Percentiles rank a stretch among this genome's conserved stretches.
These are phyloP conservation scores for Drosophila littoralis DNA, from an alignment of 1,140 invertebrate species.

Conservation along the genomic window DNA sequence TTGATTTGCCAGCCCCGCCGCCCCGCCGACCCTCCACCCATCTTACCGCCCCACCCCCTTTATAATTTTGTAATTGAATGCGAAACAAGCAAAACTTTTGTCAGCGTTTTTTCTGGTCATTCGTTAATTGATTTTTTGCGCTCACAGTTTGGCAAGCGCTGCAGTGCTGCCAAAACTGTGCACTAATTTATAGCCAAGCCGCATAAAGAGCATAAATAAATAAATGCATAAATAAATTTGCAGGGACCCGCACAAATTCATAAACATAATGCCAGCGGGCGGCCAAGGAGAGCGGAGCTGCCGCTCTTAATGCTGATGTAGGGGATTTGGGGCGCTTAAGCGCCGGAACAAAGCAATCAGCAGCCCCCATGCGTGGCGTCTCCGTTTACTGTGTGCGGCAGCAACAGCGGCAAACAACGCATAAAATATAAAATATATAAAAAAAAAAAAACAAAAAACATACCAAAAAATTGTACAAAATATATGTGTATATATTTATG, in stretches of 20 bases:
- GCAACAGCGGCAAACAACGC: conserved; percentile 22
- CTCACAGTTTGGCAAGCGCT: conserved; percentile 17
- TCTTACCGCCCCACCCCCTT: background rate
- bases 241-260: conserved; percentile 21
- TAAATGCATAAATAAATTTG: conserved; percentile 42
- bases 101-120: conserved; percentile 28
- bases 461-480: conserved; percentile 30
- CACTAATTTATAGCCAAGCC: conserved; percentile 33
- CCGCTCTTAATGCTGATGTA: conserved; percentile 19
- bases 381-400: conserved; percentile 5
- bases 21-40: background rate
- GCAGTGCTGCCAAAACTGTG: conserved; percentile 39
- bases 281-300: background rate
- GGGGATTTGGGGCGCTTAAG: conserved; percentile 59
- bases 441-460: conserved; percentile 23
- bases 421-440: conserved; percentile 41
- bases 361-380: conserved; percentile 60
- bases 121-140: conserved; percentile 46
- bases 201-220: conserved; percentile 36
- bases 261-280: conserved; percentile 34
- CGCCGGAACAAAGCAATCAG: conserved; percentile 79
- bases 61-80: conserved; percentile 33
- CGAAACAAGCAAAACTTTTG: conserved; percentile 18
- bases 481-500: conserved; percentile 6
- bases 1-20: conserved; percentile 20